These are phyloP conservation scores for Toxonevra muliebris DNA, from an alignment of 2,888 invertebrate species.

Conservation along the genomic window DNA sequence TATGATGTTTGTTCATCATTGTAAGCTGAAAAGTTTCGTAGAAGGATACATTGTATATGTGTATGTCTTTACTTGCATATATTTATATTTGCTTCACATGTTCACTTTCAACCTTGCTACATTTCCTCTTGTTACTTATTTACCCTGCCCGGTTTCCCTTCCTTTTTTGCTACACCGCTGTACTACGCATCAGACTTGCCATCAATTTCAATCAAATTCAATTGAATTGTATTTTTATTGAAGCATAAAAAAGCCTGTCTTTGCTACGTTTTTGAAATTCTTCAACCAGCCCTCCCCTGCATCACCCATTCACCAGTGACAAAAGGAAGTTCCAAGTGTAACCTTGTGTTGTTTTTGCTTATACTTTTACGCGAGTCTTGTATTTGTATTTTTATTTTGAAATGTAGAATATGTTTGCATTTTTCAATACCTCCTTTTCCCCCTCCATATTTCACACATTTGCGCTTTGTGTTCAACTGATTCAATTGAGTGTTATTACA, in stretches of 20 bases:
- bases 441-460: slow-evolving; percentile 3
- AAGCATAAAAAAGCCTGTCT: slow-evolving; percentile 39
- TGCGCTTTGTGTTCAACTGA: slow-evolving; percentile 18
- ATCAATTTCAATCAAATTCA: slow-evolving; percentile 40
- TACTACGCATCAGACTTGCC: slow-evolving; percentile 17
- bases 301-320: not conserved
- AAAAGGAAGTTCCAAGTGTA: too few species aligned
- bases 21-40: not conserved
- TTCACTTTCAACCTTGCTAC: too few species aligned
- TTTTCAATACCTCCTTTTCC: not conserved
- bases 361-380: not conserved
- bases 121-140: too few species aligned
- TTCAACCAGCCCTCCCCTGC: not conserved
- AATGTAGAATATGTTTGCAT: slow-evolving; percentile 11
- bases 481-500: slow-evolving; percentile 20
- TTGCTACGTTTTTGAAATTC: slow-evolving; percentile 18
- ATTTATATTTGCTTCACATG: too few species aligned
- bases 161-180: too few species aligned
- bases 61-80: too few species aligned
- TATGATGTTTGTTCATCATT: not conserved
- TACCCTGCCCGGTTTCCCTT: too few species aligned
- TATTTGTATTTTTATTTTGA: slow-evolving; percentile 6
- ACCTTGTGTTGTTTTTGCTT: not conserved
- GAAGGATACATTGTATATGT: too few species aligned
- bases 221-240: slow-evolving; percentile 45